Evolutionary conservation across 2,888 invertebrate species (phyloP).

Genomic region (Hirtodrosophila duncani): DNA sequence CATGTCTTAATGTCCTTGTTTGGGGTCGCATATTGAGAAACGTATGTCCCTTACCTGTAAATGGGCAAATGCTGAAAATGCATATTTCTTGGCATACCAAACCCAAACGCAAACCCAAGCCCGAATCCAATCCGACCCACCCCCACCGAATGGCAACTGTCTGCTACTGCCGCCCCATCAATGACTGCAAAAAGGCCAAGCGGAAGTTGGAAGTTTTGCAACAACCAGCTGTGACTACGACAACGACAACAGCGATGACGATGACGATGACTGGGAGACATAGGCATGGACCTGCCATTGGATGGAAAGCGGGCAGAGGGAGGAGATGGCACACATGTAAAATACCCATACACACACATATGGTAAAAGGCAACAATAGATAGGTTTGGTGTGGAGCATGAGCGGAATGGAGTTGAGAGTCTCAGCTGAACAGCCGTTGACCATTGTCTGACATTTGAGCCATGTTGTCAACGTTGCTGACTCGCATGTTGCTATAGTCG

Average conservation of each 20-base stretch:
- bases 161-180: not conserved
- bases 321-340: conserved; percentile 47
- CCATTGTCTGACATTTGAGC: conserved; percentile 72
- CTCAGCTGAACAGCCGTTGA: conserved; percentile 53
- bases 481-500: conserved; percentile 24
- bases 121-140: conserved; percentile 15
- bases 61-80: conserved; percentile 15
- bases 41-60: conserved; percentile 57
- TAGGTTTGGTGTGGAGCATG: not conserved
- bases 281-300: too few species aligned
- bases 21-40: too few species aligned
- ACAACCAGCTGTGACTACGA: too few species aligned
- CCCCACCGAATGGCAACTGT: conserved; percentile 28
- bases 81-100: conserved; percentile 6
- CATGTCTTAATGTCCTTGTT: conserved; percentile 56
- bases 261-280: conserved; percentile 3
- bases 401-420: not conserved
- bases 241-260: conserved; percentile 3
- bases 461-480: conserved; percentile 65
- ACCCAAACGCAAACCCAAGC: conserved; percentile 1
- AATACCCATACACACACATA: conserved; percentile 37
- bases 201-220: conserved; percentile 17
- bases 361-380: conserved; percentile 32
- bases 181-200: conserved; percentile 6
- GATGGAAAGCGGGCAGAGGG: too few species aligned